These are phyloP conservation scores for Neogale vison DNA, from an alignment of 2,113 vertebrate genomes.

Conservation along the genomic window DNA sequence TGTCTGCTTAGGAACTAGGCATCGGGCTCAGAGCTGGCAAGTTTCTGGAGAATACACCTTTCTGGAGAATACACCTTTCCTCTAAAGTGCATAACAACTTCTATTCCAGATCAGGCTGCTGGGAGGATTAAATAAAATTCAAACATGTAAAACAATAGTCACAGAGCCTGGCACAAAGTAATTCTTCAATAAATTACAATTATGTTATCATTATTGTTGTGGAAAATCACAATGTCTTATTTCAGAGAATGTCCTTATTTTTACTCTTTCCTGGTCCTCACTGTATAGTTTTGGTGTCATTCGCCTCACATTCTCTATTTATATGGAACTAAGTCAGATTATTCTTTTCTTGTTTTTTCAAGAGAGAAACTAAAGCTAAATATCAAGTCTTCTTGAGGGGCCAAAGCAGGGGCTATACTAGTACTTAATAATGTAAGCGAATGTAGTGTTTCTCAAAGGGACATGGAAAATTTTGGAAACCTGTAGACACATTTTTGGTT, in stretches of 20 bases:
- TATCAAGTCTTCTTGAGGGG: neutral
- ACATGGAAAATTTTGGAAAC: neutral
- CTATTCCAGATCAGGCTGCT: neutral
- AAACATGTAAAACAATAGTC: neutral
- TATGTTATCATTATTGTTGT: neutral
- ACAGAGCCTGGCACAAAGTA: neutral
- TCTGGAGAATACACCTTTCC: neutral
- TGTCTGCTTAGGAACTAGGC: neutral
- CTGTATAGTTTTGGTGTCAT: neutral
- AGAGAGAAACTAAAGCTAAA: neutral
- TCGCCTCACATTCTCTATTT: neutral
- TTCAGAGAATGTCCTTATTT: neutral
- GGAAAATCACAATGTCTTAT: neutral
- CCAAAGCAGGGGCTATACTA: neutral
- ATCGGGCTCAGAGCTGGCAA: neutral
- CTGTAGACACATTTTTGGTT: neutral
- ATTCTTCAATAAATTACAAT: neutral
- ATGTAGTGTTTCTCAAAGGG: neutral
- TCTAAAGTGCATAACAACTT: neutral
- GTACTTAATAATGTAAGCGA: neutral
- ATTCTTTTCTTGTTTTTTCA: neutral
- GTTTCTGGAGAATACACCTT: neutral
- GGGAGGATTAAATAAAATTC: neutral
- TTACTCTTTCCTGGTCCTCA: too few relatives aligned
- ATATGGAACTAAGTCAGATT: neutral